A percentile compares a stretch with the other conserved stretches of the same genome.
Evolutionary conservation across 2,888 invertebrate species (phyloP).

Genomic region (Suillia variegata): DNA sequence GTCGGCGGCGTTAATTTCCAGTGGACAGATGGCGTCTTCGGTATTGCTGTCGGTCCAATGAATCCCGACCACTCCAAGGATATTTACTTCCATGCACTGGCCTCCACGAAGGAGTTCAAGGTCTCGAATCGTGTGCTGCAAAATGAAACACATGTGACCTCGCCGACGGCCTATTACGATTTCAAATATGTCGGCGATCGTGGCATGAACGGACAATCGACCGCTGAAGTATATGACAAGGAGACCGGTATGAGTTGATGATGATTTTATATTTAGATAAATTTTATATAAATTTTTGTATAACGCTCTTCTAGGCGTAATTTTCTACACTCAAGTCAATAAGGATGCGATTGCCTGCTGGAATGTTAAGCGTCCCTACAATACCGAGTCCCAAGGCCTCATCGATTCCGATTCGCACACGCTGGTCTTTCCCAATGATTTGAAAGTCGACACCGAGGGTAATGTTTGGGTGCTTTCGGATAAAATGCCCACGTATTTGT

Average conservation of each 20-base stretch:
- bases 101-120: conserved; percentile 79
- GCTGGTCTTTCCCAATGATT: conserved; percentile 78
- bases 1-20: conserved; percentile 82
- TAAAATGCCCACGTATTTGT: conserved; percentile 75
- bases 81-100: conserved; percentile 82
- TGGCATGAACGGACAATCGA: conserved; percentile 74
- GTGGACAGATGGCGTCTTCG: conserved; percentile 85
- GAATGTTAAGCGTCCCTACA: conserved; percentile 72
- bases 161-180: conserved; percentile 70
- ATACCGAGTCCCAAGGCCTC: conserved; percentile 69
- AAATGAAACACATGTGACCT: conserved; percentile 74
- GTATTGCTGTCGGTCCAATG: conserved; percentile 70
- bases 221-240: conserved; percentile 74
- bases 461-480: conserved; percentile 79
- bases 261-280: too few species aligned
- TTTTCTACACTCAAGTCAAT: conserved; percentile 82
- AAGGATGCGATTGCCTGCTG: conserved; percentile 81
- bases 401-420: conserved; percentile 72
- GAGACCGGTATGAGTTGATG: too few species aligned
- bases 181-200: conserved; percentile 76
- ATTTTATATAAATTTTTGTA: too few species aligned
- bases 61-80: conserved; percentile 68
- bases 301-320: too few species aligned
- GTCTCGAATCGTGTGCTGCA: conserved; percentile 76
- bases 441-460: conserved; percentile 71